Evolutionary conservation across 2,113 vertebrate genomes (phyloP), one percentile per base, ranked within the genome.

Genomic region (Microtus ochrogaster): DNA sequence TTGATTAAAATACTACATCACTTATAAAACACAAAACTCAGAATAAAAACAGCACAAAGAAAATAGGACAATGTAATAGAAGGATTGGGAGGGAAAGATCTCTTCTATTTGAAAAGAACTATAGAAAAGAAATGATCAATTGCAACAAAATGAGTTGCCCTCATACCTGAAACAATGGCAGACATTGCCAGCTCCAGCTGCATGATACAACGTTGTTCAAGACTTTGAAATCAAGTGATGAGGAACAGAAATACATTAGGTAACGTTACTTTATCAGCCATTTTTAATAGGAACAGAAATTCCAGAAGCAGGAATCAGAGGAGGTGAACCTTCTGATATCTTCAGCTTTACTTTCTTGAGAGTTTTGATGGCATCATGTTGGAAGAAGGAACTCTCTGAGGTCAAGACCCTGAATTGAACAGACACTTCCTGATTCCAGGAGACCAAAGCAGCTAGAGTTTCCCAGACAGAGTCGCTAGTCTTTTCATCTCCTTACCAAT

Each of bases 1-100:
- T 68, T 63, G 61, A 79, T 79, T 81, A 95, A 95, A 95, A 52
- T 70, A 30, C n/a, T 81, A n/a, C n/a, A 44, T 28, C 55, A 92
- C 36, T 52, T 92, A 72, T 41, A 72, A 79, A 61, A 33, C 41
- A 63, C 66, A 81, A 44, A 44, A 88, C 87, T 66, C 79, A 39
- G 14, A 95, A 66, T 87, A 87, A 88, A 14, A 87, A 13, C 58
- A 82, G 36, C 39, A 79, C 55, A 89, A 89, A 79, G 58, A 49
- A 89, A 81, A 33, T 39, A 65, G 11, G 49, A 68, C 44, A 74
- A 89, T 65, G 7, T 65, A 65, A 49, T 65, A 41, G 36, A 88
- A 95, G 65, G 17, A 88, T 55, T 81, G 44, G 70, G n/a, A 73
- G 55, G 49, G 82, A 92, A 52, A 77, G 86, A 91, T 81, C 63